Conservation (phyloP, 2,797 vertebrate genomes). For the Notolabrus celidotus region DNA sequence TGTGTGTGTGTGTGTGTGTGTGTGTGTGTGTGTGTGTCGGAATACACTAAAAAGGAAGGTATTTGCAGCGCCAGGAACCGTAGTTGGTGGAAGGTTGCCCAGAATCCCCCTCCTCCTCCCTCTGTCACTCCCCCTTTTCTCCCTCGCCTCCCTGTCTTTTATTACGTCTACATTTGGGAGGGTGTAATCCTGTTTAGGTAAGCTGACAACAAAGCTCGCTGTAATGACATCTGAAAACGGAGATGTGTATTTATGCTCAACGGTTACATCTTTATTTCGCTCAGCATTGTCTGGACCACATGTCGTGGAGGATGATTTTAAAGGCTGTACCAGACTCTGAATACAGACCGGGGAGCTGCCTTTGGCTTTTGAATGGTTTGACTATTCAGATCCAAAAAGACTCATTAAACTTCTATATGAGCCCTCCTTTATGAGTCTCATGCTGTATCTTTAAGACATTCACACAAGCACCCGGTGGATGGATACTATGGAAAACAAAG, state of each 20-base stretch:
- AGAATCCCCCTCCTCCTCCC: constrained; percentile 30
- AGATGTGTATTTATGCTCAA: neutral
- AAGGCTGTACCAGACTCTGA: neutral
- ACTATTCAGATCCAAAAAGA: neutral
- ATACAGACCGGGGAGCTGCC: neutral
- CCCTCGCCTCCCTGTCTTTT: constrained; percentile 22
- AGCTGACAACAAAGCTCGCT: constrained; percentile 10
- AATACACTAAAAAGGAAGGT: constrained; percentile 37
- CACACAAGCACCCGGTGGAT: no score
- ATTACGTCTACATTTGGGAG: constrained; percentile 33
- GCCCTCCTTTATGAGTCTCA: no score
- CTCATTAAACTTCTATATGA: no score
- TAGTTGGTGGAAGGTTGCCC: constrained; percentile 44
- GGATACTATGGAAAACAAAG: no score
- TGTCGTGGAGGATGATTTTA: neutral
- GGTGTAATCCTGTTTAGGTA: constrained; percentile 45
- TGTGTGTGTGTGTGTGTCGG: constrained; percentile 21
- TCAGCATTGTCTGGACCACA: neutral
- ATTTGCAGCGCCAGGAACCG: constrained; percentile 39
- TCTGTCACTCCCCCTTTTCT: constrained; percentile 19
- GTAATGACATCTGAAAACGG: constrained; percentile 4
- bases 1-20: constrained; percentile 16
- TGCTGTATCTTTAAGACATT: no score
- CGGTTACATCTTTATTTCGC: neutral
- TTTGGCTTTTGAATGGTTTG: neutral